These are phyloP conservation scores for Diachasmimorpha longicaudata DNA, from an alignment of 1,140 invertebrate genomes.

Conservation along the genomic window DNA sequence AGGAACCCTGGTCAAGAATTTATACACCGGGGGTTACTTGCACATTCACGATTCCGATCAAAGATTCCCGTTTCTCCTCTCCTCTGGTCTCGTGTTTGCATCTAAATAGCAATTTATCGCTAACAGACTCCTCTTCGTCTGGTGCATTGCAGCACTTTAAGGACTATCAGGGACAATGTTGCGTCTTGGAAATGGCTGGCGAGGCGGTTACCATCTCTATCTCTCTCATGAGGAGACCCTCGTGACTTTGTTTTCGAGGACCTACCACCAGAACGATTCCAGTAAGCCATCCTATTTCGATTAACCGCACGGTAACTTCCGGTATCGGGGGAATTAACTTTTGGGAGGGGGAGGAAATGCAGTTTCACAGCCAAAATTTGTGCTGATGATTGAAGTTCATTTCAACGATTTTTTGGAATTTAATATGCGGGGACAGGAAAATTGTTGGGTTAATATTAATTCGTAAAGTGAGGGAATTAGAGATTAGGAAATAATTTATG, in stretches of 20 bases:
- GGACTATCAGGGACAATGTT: background rate
- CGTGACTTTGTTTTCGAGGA: constrained; percentile 3
- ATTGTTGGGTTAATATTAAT: no score
- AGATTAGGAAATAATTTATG: no score
- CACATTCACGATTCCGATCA: background rate
- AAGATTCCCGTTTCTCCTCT: background rate
- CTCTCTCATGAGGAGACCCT: background rate
- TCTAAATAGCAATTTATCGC: constrained; percentile 26
- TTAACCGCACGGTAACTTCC: constrained; percentile 16
- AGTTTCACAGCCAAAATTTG: background rate
- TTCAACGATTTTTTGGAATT: no score
- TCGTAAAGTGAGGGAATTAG: no score
- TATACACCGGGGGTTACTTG: background rate
- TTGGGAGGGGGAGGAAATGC: background rate
- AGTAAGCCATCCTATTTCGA: constrained; percentile 22
- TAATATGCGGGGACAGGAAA: no score
- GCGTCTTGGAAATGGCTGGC: background rate
- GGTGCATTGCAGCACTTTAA: background rate
- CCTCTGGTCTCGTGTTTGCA: constrained; percentile 24
- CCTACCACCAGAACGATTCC: constrained; percentile 8
- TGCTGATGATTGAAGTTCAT: no score
- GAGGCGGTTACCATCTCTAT: constrained; percentile 1
- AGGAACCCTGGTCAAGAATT: constrained; percentile 1
- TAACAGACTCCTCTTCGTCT: background rate
- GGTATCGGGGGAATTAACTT: constrained; percentile 10